Conservation (phyloP, 2,797 vertebrate species). For the Mus minutoides region DNA sequence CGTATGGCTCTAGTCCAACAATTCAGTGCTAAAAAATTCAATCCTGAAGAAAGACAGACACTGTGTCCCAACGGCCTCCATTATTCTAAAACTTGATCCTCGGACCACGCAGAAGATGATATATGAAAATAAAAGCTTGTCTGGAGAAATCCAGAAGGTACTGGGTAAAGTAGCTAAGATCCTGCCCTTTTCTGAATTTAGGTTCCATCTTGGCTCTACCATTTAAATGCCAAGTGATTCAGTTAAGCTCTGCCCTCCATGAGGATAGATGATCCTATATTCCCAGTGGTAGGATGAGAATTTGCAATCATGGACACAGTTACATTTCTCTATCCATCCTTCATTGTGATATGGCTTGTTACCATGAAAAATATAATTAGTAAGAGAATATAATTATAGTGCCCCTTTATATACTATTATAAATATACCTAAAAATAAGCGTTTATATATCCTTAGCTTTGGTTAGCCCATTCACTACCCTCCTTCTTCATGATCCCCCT, state of each 20-base stretch:
- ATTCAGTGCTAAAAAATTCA: neutral
- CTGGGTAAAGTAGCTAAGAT: neutral
- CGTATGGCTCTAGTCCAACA: neutral
- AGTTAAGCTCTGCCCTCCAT: neutral
- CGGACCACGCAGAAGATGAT: neutral
- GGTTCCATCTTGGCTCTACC: neutral
- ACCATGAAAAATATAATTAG: neutral
- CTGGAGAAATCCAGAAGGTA: neutral
- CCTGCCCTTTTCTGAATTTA: neutral
- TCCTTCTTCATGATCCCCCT: neutral
- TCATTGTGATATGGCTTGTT: neutral
- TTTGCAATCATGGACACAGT: neutral
- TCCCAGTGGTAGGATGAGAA: neutral
- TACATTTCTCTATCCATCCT: neutral
- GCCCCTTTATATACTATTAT: neutral
- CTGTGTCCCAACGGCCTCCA: neutral
- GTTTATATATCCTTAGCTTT: neutral
- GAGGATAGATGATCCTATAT: neutral
- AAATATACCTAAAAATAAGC: neutral
- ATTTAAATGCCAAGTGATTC: neutral
- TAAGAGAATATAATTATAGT: neutral
- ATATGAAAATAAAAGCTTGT: neutral
- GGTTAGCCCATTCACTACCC: neutral
- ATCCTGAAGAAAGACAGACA: neutral
- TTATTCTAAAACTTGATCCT: neutral